Percentiles rank a stretch among this genome's conserved stretches.
These are phyloP conservation scores for Aphodius sticticus DNA, from an alignment of 2,888 invertebrate genomes.

Conservation along the genomic window DNA sequence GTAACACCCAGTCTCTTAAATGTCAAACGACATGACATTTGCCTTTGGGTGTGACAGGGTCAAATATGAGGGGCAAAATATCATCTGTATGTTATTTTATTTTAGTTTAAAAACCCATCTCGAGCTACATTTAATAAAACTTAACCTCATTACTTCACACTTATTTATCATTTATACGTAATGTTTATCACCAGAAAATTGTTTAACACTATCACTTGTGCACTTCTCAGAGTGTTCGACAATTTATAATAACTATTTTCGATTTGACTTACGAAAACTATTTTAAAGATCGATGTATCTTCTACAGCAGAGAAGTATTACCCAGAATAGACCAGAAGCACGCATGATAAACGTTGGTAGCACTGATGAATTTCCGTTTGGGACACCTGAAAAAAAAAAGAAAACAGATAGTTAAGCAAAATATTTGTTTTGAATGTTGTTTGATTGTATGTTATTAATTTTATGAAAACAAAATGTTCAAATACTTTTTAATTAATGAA, in stretches of 20 bases:
- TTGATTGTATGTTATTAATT: no score
- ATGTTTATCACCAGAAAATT: constrained; percentile 35
- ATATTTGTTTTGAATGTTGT: no score
- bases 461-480: no score
- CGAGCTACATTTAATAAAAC: constrained; percentile 15
- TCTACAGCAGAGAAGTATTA: constrained; percentile 14
- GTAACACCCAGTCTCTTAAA: not conserved
- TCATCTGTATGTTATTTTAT: no score
- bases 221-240: constrained; percentile 28
- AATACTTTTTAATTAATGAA: no score
- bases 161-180: constrained; percentile 27
- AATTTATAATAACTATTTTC: not conserved
- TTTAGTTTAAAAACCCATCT: not conserved
- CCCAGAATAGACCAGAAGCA: constrained; percentile 20
- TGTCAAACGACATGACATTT: not conserved
- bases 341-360: constrained; percentile 12
- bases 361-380: not conserved
- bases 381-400: not conserved
- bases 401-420: not conserved
- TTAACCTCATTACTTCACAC: not conserved
- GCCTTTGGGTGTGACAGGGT: no score
- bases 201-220: constrained; percentile 39
- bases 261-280: constrained; percentile 14
- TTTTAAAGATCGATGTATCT: constrained; percentile 30
- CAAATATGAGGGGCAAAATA: no score